Percentiles rank a stretch among this genome's conserved stretches.
phyloP scores from a whole-genome alignment of 2,797 vertebrate genomes.

The Halcyon leucocephala region DNA sequence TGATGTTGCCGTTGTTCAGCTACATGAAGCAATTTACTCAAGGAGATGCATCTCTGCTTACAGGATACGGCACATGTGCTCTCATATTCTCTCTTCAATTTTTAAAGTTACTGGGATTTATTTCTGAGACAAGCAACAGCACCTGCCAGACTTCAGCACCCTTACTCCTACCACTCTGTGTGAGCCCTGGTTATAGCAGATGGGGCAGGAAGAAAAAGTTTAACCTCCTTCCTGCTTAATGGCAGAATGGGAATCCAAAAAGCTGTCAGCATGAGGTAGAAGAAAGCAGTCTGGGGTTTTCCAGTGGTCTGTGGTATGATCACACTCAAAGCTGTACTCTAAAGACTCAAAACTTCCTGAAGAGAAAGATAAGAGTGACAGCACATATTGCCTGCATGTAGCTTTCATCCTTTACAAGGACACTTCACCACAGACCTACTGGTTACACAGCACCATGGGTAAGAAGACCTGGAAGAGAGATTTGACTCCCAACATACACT shows the following conservation, averaged over 20 bases:
- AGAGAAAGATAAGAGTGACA: background rate
- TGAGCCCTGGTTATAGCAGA: background rate
- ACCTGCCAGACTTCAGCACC: background rate
- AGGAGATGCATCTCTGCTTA: background rate
- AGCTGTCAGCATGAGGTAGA: background rate
- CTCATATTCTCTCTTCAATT: background rate
- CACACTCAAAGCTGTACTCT: background rate
- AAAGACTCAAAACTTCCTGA: background rate
- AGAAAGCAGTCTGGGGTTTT: background rate
- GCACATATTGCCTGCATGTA: background rate
- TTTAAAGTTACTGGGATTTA: background rate
- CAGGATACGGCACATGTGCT: background rate
- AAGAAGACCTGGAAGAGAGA: background rate
- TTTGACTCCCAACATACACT: background rate
- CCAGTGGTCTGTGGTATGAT: background rate
- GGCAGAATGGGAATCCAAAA: background rate
- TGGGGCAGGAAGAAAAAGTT: background rate
- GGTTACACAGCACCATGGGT: background rate
- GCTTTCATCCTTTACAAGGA: background rate
- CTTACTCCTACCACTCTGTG: background rate
- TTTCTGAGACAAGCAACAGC: background rate
- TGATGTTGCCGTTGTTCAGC: background rate
- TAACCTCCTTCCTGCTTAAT: background rate
- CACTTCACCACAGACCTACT: background rate
- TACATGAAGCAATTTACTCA: background rate